Evolutionary conservation across 2,113 vertebrate species (phyloP), one percentile per base, ranked within the genome.

Genomic region (Mesoclemmys tuberculata): DNA sequence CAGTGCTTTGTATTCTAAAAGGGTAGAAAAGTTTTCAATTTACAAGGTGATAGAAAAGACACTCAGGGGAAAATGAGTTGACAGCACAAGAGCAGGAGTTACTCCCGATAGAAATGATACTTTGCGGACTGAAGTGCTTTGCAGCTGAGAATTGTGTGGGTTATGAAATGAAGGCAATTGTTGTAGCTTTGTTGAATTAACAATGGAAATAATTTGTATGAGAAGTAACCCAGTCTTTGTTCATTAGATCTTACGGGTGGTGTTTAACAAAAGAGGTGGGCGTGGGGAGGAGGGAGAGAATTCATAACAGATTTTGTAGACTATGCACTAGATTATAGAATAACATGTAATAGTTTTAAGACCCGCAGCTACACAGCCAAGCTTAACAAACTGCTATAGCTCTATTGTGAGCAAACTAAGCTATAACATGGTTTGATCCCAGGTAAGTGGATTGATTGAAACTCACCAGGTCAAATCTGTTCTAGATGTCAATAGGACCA

Each of bases 81-180:
- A 52, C 29, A 82, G 26, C 41, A 10, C 38, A 55, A 75, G 19
- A 8, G 35, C 31, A 58, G 81, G 26, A 88, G n/a, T 61, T 77
- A 58, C 82, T 84, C 54, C 44, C 61, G 24, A 77, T 68, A 6
- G 82, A 56, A 79, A 84, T n/a, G 24, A 22, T 22, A 41, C 19
- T n/a, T 4, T 79, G 35, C 41, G 48, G 52, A 49, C 41, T 49
- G 14, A 64, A 88, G 84, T 81, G 55, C 74, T 88, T 51, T 51
- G 12, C 80, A 79, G 26, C 0, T 1, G 56, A 85, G 80, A 52
- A 55, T 48, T 0, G 0, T 64, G 31, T 35, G 82, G 54, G 29
- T 80, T 87, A n/a, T 1, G 4, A 75, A 58, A 51, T 44, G 24
- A 19, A 80, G 35, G 3, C 14, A 22, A 48, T 84, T 82, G n/a